Conservation (phyloP, 2,888 invertebrate species). For the Anagyrus pseudococci region DNA sequence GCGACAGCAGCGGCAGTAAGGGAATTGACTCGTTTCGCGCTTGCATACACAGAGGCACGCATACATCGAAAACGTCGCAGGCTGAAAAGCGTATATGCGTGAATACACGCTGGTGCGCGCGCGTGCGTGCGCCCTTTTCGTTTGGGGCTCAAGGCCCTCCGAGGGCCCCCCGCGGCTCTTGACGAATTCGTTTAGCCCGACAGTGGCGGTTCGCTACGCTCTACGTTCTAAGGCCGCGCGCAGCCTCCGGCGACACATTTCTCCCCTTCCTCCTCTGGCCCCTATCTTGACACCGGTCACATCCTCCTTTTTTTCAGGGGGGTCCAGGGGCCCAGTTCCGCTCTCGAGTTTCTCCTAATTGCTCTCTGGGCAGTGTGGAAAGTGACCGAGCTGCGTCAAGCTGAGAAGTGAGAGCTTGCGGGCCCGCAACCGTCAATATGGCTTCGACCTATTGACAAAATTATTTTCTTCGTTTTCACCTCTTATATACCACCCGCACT, state of each 20-base stretch:
- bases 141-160: too few relatives aligned
- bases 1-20: neutral
- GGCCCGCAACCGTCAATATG: neutral
- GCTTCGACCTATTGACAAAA: conserved; percentile 33
- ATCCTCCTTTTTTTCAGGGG: conserved; percentile 24
- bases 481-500: conserved; percentile 24
- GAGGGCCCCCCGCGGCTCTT: conserved; percentile 47
- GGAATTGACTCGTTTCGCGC: conserved; percentile 30
- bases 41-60: neutral
- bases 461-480: conserved; percentile 23
- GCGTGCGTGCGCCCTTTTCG: neutral
- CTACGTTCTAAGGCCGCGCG: conserved; percentile 48
- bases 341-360: conserved; percentile 26
- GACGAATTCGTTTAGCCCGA: conserved; percentile 55
- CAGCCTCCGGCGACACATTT: too few relatives aligned
- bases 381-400: conserved; percentile 8
- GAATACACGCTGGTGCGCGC: neutral
- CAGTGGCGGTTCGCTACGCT: conserved; percentile 55
- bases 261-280: too few relatives aligned
- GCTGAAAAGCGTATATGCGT: too few relatives aligned
- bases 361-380: conserved; percentile 13
- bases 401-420: neutral
- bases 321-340: conserved; percentile 6
- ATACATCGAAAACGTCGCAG: neutral
- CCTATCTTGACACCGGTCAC: too few relatives aligned